Evolutionary conservation across 2,113 vertebrate species (phyloP), one percentile per base, ranked within the genome.

Genomic region (Heteronetta atricapilla): DNA sequence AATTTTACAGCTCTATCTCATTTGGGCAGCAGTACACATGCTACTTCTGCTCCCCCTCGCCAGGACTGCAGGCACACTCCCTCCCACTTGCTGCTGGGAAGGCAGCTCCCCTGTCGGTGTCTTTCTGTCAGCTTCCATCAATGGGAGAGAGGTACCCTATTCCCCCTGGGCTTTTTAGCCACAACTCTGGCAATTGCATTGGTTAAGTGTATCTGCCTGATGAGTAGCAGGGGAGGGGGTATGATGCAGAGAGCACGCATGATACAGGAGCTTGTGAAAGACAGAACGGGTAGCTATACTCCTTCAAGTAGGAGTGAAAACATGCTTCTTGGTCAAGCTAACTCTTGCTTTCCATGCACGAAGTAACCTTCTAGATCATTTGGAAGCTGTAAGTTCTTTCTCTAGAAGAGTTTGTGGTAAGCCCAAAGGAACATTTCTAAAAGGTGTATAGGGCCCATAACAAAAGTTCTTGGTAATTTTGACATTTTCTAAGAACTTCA

Each of bases 121-220:
- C 63, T 29, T 26, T 2, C 0, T 68, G 50, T 13, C 64, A 8
- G 55, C 25, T n/a, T 44, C 34, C 58, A 60, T 3, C 44, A 73
- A 26, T 2, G 2, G 20, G 8, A 46, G 55, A 64, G 14, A 89
- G 11, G 26, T 76, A 48, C 13, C 20, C n/a, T 70, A 7, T 34
- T 82, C 23, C 11, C 1, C 1, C 18, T 4, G 2, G 2, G 0
- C 16, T 60, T 75, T 48, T 21, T 13, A 44, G 20, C 15, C 7
- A n/a, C 16, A 90, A 52, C 22, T 63, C 56, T 46, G n/a, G 33
- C 16, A 70, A 60, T 36, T 1, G 4, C 68, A 59, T 0, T 15
- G 10, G 9, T 67, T 74, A 40, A 40, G 21, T 52, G 11, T 6
- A 7, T 10, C 40, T 36, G 25, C 15, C 21, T 26, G 20, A 63